A percentile compares a stretch with the other conserved stretches of the same genome.
Conservation (phyloP, 2,113 vertebrate species). For the Anser cygnoides region DNA sequence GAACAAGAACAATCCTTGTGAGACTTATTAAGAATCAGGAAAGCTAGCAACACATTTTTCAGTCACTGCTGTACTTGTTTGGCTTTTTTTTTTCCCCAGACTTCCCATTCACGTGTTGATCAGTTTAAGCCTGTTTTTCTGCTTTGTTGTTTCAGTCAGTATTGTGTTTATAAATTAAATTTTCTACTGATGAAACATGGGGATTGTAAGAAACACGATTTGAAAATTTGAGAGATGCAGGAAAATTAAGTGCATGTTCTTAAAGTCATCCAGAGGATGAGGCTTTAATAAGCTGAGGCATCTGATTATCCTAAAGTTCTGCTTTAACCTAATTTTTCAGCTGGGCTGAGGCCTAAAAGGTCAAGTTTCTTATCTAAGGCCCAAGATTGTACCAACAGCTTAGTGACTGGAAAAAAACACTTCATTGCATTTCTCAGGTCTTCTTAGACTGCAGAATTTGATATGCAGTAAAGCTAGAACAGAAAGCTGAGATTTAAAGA, state of each 20-base stretch:
- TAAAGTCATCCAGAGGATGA: not conserved
- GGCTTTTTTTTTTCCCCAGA: fast-evolving
- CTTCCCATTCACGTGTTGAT: not conserved
- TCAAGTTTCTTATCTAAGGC: not conserved
- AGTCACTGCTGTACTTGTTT: not conserved
- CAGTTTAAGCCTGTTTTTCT: not conserved
- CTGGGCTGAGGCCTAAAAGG: not conserved
- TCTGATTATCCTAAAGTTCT: not conserved
- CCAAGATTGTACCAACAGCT: not conserved
- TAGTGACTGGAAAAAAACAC: not conserved
- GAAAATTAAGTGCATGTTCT: not conserved
- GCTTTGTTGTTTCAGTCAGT: not conserved
- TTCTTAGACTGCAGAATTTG: not conserved
- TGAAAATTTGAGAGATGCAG: not conserved
- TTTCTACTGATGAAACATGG: not conserved
- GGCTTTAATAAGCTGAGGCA: not conserved
- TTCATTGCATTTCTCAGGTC: not conserved
- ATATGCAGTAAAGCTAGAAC: not conserved
- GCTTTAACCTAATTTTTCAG: not conserved
- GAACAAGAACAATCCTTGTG: not conserved
- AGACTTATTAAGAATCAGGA: not conserved
- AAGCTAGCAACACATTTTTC: not conserved
- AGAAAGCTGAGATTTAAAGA: not conserved
- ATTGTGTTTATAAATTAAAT: not conserved
- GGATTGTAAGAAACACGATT: not conserved